Conservation (phyloP, 2,888 invertebrate species). For the Dasysyrphus albostriatus region DNA sequence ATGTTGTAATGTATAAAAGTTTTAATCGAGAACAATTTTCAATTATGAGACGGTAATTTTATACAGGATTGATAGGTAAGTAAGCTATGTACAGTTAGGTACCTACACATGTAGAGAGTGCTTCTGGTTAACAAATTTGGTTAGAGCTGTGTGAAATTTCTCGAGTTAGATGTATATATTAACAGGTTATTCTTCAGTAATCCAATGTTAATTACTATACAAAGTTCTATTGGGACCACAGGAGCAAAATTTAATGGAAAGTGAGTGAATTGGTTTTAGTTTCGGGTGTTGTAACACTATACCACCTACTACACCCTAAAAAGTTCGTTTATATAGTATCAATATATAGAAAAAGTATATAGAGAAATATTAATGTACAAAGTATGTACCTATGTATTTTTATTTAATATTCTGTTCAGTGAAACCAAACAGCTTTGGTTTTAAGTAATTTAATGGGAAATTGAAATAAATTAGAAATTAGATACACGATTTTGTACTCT, state of each 20-base stretch:
- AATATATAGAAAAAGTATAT: too few species aligned
- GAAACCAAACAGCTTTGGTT: too few species aligned
- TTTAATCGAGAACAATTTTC: conserved; percentile 62
- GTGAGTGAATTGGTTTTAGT: too few species aligned
- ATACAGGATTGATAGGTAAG: background rate
- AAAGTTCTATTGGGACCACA: background rate
- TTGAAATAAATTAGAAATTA: too few species aligned
- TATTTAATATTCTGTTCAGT: too few species aligned
- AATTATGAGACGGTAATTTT: conserved; percentile 35
- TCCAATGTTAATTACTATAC: conserved; percentile 10
- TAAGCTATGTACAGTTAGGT: background rate
- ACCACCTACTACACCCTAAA: too few species aligned
- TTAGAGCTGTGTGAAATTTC: background rate
- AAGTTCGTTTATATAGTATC: too few species aligned
- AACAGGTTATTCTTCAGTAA: background rate
- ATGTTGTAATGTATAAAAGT: conserved; percentile 24
- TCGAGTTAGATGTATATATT: background rate
- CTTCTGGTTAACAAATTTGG: background rate
- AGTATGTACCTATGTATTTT: too few species aligned
- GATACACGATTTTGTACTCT: too few species aligned
- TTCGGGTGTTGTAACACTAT: too few species aligned
- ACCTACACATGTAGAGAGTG: background rate
- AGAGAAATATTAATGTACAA: too few species aligned
- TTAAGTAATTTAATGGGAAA: too few species aligned
- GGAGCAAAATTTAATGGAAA: background rate